A percentile compares a stretch with the other conserved stretches of the same genome.
Evolutionary conservation across 2,797 vertebrate genomes (phyloP).

Genomic region (Macropodus opercularis): DNA sequence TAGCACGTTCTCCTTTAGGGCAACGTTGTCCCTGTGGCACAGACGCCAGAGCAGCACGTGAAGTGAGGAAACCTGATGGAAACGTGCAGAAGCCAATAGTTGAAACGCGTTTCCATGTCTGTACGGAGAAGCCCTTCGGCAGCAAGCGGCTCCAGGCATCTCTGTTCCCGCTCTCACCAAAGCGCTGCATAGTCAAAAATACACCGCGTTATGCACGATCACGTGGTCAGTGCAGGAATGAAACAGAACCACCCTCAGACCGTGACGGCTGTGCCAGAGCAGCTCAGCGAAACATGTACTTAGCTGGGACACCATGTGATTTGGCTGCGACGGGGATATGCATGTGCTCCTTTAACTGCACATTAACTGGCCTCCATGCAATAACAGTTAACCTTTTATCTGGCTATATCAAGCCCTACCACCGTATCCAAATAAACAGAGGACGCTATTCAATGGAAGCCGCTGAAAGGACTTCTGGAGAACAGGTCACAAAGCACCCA

Average conservation of each 20-base stretch:
- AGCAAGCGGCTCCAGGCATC: conserved; percentile 15
- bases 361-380: conserved; percentile 79
- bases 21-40: conserved; percentile 63
- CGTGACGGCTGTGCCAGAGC: conserved; percentile 69
- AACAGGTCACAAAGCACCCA: conserved; percentile 51
- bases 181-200: conserved; percentile 73
- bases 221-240: conserved; percentile 79
- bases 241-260: conserved; percentile 76
- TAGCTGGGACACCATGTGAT: conserved; percentile 78
- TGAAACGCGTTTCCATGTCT: no score
- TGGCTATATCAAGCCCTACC: conserved; percentile 77
- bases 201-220: conserved; percentile 69
- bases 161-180: conserved; percentile 62
- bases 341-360: conserved; percentile 77
- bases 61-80: conserved; percentile 23
- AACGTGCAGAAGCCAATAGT: neutral
- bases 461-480: conserved; percentile 55
- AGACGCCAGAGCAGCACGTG: conserved; percentile 36
- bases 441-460: conserved; percentile 63
- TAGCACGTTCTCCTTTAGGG: conserved; percentile 68
- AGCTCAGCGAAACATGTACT: conserved; percentile 75
- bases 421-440: conserved; percentile 76
- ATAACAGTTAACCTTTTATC: conserved; percentile 84
- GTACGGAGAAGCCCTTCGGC: no score
- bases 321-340: conserved; percentile 73